Evolutionary conservation across 1,140 invertebrate genomes (phyloP).

Genomic region (Hormaphis cornu): DNA sequence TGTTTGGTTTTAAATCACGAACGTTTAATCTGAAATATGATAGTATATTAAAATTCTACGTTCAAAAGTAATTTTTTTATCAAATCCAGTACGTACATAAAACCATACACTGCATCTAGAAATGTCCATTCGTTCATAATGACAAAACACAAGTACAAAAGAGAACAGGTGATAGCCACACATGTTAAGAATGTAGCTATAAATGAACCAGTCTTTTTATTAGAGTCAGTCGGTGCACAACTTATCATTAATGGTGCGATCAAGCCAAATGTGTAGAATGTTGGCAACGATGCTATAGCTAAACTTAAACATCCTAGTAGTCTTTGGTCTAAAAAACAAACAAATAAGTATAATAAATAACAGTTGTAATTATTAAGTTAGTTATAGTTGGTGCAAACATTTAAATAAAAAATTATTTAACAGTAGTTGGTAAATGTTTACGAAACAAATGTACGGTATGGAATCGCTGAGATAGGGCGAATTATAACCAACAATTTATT

Average conservation of each 20-base stretch:
- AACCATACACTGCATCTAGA: constrained; percentile 68
- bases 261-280: constrained; percentile 75
- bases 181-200: constrained; percentile 42
- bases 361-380: too few species aligned
- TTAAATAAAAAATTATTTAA: too few species aligned
- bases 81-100: constrained; percentile 56
- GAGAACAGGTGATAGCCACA: constrained; percentile 24
- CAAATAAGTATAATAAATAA: constrained; percentile 12
- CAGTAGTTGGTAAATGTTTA: too few species aligned
- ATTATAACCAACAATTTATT: too few species aligned
- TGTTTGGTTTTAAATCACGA: constrained; percentile 90
- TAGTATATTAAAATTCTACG: neutral
- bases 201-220: constrained; percentile 45
- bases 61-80: neutral
- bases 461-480: constrained; percentile 36
- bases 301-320: constrained; percentile 54
- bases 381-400: too few species aligned
- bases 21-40: constrained; percentile 59
- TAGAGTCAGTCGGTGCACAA: constrained; percentile 35
- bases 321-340: constrained; percentile 42
- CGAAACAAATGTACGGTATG: constrained; percentile 34
- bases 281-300: constrained; percentile 68
- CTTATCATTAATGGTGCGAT: constrained; percentile 58
- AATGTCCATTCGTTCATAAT: constrained; percentile 55
- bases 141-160: constrained; percentile 2